Evolutionary conservation across 2,888 invertebrate species (phyloP), one percentile per base, ranked within the genome.

Genomic region (Serripes groenlandicus): DNA sequence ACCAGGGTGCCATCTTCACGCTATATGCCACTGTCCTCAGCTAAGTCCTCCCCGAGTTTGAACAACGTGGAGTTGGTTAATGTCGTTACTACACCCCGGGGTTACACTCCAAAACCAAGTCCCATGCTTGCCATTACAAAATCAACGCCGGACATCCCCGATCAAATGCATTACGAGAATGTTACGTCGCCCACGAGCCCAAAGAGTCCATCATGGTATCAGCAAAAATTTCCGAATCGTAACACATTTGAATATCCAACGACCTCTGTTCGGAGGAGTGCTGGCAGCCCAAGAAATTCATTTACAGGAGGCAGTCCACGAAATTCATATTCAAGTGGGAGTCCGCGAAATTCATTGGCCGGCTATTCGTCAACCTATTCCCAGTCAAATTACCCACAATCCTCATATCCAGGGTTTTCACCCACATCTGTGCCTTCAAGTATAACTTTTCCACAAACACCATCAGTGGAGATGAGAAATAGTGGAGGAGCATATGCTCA

Each of bases 1-100:
- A 78, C 83, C 42, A 78, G 70, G 54, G 78, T 78, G 71, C 60
- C 76, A 26, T 70, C 77, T 42, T 73, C 62, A 52, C 69, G 76
- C 18, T 70, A 76, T 70, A 83, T 78, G 62, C 90, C 85, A 64
- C 86, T 91, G 76, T 79, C 89, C 37, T 80, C 91, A 0, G 87
- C 91, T 18, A 91, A 89, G 80, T 92, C 91, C 9, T 87, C 92
- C 7, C 91, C 92, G 28, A 88, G 86, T 77, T 77, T 92, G 23
- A 85, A 84, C 58, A 83, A 88, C 60, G 78, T 87, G 0, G 88
- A 89, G 34, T 34, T 42, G 23, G 73, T 75, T 52, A 72, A 34
- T 42, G 62, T 69, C 5, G 54, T 37, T 11, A 64, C 64, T 3
- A 75, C 83, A 23, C 75, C 77, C n/a, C 35, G 83, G 26, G 74